Conservation (phyloP, 2,797 vertebrate species). For the Bufotes viridis region DNA sequence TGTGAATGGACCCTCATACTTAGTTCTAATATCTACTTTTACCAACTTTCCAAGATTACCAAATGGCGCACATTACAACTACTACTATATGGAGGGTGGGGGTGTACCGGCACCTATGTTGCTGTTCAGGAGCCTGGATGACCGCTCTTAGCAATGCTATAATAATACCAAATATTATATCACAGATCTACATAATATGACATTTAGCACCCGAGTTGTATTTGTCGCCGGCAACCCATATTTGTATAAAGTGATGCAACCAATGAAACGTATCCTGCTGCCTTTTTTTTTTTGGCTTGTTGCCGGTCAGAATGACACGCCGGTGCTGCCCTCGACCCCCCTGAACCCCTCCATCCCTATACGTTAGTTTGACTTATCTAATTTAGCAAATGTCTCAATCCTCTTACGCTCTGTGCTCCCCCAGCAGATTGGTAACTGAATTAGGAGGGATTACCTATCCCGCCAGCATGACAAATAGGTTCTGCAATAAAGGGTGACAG, state of each 20-base stretch:
- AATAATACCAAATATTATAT: background rate
- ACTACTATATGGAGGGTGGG: too few relatives aligned
- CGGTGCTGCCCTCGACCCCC: conserved; percentile 25
- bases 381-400: conserved; percentile 91
- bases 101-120: too few relatives aligned
- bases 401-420: conserved; percentile 81
- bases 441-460: conserved; percentile 83
- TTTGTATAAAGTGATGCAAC: background rate
- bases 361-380: conserved; percentile 85
- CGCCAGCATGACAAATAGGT: conserved; percentile 69
- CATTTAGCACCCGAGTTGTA: too few relatives aligned
- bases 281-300: conserved; percentile 11
- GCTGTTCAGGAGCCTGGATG: background rate
- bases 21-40: too few relatives aligned
- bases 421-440: conserved; percentile 85
- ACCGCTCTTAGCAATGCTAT: background rate
- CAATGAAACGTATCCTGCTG: background rate
- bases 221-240: background rate
- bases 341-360: conserved; percentile 65
- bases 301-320: conserved; percentile 41
- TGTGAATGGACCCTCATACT: too few relatives aligned
- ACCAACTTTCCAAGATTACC: too few relatives aligned
- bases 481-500: conserved; percentile 65
- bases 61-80: too few relatives aligned
- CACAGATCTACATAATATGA: background rate